phyloP scores from a whole-genome alignment of 1,140 invertebrate genomes.

The Ctenoplectra terminalis region DNA sequence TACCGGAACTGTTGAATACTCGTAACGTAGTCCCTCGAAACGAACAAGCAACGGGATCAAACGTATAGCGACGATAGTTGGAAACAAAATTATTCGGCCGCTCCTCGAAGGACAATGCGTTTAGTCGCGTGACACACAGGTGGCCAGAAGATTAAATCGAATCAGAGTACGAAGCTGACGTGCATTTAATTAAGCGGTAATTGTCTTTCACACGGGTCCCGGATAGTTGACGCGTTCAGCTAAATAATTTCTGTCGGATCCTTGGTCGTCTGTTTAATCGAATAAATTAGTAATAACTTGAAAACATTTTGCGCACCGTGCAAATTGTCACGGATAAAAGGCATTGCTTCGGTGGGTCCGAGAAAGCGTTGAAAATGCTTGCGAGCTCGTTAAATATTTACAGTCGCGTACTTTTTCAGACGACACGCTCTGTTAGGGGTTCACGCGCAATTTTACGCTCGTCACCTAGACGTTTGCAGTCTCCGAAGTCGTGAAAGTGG shows the following conservation, averaged over 20 bases:
- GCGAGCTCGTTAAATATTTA: constrained; percentile 13
- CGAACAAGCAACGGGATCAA: constrained; percentile 39
- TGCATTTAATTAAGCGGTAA: constrained; percentile 55
- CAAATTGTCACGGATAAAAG: too few relatives aligned
- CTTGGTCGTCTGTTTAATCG: constrained; percentile 4
- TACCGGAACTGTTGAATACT: background rate
- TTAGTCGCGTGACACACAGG: constrained; percentile 31
- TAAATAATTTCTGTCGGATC: constrained; percentile 29
- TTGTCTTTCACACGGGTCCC: constrained; percentile 27
- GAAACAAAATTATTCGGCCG: constrained; percentile 53
- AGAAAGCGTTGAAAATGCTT: constrained; percentile 24
- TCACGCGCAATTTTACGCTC: constrained; percentile 2
- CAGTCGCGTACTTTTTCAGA: background rate
- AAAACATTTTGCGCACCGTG: background rate
- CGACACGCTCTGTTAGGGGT: background rate
- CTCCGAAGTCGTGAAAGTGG: background rate
- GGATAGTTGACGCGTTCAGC: constrained; percentile 21
- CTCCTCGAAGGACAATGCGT: constrained; percentile 46
- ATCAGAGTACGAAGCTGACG: constrained; percentile 45
- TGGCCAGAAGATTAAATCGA: constrained; percentile 57
- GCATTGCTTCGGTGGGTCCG: background rate
- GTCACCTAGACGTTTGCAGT: background rate
- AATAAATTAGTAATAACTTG: constrained; percentile 27
- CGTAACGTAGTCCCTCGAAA: background rate
- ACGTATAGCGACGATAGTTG: background rate